A percentile compares a stretch with the other conserved stretches of the same genome.
phyloP scores from a whole-genome alignment of 2,797 vertebrate species.

The Sebastes jordani region DNA sequence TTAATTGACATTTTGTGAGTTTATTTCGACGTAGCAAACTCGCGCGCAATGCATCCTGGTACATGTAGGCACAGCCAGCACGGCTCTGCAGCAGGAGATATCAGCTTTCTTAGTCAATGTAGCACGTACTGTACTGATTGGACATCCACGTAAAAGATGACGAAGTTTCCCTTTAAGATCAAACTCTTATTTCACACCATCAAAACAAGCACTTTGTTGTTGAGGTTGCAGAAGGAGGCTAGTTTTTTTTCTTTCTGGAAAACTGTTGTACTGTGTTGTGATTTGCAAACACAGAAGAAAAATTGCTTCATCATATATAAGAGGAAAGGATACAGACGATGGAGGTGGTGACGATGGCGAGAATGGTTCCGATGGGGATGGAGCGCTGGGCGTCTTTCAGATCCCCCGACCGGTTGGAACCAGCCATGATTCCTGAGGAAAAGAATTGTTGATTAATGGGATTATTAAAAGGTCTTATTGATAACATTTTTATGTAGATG shows the following conservation, averaged over 20 bases:
- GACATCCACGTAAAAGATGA: no score
- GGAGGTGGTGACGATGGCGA: constrained; percentile 92
- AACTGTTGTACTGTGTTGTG: background rate
- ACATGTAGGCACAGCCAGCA: no score
- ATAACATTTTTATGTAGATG: no score
- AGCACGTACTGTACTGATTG: no score
- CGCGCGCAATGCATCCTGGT: no score
- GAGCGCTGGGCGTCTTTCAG: constrained; percentile 93
- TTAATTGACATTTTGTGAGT: no score
- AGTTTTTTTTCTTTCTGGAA: background rate
- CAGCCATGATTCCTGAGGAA: constrained; percentile 91
- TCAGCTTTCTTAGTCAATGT: no score
- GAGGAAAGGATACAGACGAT: constrained; percentile 90
- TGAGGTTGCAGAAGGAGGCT: background rate
- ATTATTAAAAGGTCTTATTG: background rate
- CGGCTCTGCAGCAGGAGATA: no score
- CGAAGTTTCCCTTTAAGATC: background rate
- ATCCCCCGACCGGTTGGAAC: constrained; percentile 93
- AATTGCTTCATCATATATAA: no score
- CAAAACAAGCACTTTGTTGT: background rate
- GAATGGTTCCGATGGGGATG: constrained; percentile 91
- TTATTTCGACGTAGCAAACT: no score
- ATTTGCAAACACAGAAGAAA: background rate
- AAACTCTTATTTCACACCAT: background rate
- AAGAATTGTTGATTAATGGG: background rate